These are phyloP conservation scores for Clostera curtula DNA, from an alignment of 2,888 invertebrate genomes.

Conservation along the genomic window DNA sequence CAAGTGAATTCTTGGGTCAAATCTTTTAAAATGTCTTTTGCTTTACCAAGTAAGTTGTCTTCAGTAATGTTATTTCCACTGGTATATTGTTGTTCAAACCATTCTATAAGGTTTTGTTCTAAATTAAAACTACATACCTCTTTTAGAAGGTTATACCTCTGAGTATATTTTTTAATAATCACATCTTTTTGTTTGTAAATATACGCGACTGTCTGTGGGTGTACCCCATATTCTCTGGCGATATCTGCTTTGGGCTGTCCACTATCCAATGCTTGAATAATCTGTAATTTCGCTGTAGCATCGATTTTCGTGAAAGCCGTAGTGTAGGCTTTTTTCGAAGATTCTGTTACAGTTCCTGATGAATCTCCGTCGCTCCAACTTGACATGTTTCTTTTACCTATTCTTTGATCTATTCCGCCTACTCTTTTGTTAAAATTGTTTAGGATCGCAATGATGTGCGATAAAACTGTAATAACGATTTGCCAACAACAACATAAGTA, in stretches of 20 bases:
- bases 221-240: constrained; percentile 30
- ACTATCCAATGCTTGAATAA: constrained; percentile 33
- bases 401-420: too few relatives aligned
- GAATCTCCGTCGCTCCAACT: too few relatives aligned
- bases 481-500: too few relatives aligned
- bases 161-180: constrained; percentile 26
- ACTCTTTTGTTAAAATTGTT: too few relatives aligned
- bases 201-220: constrained; percentile 25
- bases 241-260: constrained; percentile 31
- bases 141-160: constrained; percentile 23
- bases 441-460: too few relatives aligned
- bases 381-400: too few relatives aligned
- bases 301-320: constrained; percentile 25
- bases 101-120: constrained; percentile 28
- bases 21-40: constrained; percentile 23
- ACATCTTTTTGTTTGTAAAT: constrained; percentile 32
- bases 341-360: constrained; percentile 16
- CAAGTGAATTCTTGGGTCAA: constrained; percentile 23
- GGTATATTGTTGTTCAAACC: constrained; percentile 26
- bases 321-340: constrained; percentile 15
- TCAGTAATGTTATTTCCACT: constrained; percentile 23
- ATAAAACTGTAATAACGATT: too few relatives aligned
- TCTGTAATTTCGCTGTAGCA: constrained; percentile 26
- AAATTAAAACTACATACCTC: constrained; percentile 23
- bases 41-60: constrained; percentile 21